Conservation (phyloP, 2,797 vertebrate genomes). For the Pteronotus mesoamericanus region DNA sequence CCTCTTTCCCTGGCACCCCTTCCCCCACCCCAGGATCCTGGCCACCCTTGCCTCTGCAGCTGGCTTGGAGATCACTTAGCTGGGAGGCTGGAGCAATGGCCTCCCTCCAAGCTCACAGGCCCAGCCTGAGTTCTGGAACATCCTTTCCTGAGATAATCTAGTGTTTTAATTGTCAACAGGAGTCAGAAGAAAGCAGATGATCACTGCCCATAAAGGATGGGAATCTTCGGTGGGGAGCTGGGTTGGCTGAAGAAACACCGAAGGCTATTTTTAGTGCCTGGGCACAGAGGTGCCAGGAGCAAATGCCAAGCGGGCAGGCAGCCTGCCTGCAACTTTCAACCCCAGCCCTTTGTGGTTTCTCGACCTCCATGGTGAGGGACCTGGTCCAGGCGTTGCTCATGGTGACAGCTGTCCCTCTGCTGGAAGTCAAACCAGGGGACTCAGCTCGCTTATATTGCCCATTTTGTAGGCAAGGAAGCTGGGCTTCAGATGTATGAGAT, state of each 20-base stretch:
- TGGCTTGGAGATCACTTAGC: not conserved
- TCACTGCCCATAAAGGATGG: constrained; percentile 46
- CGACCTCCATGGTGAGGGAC: not conserved
- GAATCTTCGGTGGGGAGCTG: constrained; percentile 57
- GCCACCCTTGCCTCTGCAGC: not conserved
- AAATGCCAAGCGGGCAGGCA: constrained; percentile 65
- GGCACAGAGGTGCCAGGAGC: constrained; percentile 56
- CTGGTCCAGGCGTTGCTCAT: not conserved
- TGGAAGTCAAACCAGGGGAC: not conserved
- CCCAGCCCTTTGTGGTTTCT: not conserved
- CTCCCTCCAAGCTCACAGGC: not conserved
- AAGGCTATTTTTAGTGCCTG: constrained; percentile 74
- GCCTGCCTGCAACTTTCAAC: not conserved
- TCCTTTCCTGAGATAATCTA: not conserved
- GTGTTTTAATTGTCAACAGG: constrained; percentile 54
- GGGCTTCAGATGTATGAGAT: not conserved
- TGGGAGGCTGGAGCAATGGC: not conserved
- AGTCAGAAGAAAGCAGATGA: constrained; percentile 62
- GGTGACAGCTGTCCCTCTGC: not conserved
- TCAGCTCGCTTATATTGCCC: no score
- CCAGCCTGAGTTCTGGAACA: not conserved
- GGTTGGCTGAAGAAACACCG: not conserved
- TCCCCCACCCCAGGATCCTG: not conserved
- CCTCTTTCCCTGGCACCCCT: not conserved
- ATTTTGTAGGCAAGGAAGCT: not conserved